Conservation (phyloP, 2,113 vertebrate species). For the Aleadryas rufinucha region DNA sequence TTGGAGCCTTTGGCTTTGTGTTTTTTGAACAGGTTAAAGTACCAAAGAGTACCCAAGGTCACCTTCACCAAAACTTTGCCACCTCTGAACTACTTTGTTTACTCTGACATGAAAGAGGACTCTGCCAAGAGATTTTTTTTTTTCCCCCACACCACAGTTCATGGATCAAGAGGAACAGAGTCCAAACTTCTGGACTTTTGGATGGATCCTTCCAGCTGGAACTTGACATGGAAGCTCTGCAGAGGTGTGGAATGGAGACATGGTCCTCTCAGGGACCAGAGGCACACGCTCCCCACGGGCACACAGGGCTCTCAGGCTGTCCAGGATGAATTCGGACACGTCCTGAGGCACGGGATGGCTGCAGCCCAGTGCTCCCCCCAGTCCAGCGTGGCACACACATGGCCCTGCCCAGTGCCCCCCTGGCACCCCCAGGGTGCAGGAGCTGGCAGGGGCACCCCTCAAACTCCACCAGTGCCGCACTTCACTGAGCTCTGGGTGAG, state of each 20-base stretch:
- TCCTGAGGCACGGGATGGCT: not conserved
- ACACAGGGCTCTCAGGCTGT: not conserved
- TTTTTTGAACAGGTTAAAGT: not conserved
- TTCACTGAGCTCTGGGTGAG: not conserved
- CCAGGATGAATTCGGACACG: fast-evolving
- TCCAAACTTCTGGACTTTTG: not conserved
- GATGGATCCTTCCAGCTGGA: not conserved
- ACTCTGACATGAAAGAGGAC: not conserved
- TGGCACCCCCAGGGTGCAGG: not conserved
- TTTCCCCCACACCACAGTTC: fast-evolving
- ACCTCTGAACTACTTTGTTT: not conserved
- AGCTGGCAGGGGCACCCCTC: not conserved
- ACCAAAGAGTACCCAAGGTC: not conserved
- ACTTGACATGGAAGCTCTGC: not conserved
- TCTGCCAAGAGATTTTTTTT: not conserved
- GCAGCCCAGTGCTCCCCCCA: not conserved
- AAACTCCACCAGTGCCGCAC: not conserved
- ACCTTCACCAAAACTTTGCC: not conserved
- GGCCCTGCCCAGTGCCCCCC: not conserved
- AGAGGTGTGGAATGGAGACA: not conserved
- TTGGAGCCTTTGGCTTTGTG: not conserved
- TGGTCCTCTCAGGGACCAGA: not conserved
- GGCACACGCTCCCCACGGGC: fast-evolving
- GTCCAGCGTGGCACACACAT: fast-evolving
- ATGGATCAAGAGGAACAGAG: not conserved